A percentile compares a stretch with the other conserved stretches of the same genome.
Conservation (phyloP, 2,888 invertebrate genomes). For the Cephus runcator region DNA sequence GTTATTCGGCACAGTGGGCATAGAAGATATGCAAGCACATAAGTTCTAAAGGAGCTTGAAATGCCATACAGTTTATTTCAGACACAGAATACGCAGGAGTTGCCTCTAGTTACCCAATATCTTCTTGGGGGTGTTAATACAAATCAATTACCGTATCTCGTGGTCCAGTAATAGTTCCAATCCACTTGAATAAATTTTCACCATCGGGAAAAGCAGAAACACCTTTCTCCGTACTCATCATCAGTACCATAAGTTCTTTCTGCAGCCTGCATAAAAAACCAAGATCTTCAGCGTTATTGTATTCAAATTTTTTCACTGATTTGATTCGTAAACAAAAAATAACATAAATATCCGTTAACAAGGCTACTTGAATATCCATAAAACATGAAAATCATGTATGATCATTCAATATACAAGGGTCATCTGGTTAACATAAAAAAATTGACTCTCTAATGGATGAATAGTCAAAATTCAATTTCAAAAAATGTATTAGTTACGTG, state of each 20-base stretch:
- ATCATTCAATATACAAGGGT: conserved; percentile 1
- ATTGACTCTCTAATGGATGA: background rate
- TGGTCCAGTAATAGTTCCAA: conserved; percentile 94
- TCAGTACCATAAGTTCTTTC: conserved; percentile 89
- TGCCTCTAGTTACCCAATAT: too few species aligned
- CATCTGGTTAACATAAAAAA: background rate
- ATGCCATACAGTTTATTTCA: too few species aligned
- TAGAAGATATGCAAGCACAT: too few species aligned
- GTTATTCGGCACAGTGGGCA: too few species aligned
- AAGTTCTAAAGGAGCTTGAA: too few species aligned
- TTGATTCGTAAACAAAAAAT: background rate
- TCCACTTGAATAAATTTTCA: conserved; percentile 96
- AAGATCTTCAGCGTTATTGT: background rate
- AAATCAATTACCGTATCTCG: conserved; percentile 76
- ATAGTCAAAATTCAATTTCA: background rate
- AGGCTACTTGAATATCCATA: background rate
- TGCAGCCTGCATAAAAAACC: conserved; percentile 73
- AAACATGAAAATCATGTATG: conserved; percentile 9
- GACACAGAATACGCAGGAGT: too few species aligned
- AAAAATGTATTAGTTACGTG: background rate
- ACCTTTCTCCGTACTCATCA: conserved; percentile 90
- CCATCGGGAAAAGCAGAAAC: conserved; percentile 97
- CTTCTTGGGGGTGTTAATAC: background rate
- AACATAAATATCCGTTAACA: background rate
- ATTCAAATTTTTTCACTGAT: background rate